Evolutionary conservation across 2,797 vertebrate species (phyloP).

Genomic region (Syngnathus acus): DNA sequence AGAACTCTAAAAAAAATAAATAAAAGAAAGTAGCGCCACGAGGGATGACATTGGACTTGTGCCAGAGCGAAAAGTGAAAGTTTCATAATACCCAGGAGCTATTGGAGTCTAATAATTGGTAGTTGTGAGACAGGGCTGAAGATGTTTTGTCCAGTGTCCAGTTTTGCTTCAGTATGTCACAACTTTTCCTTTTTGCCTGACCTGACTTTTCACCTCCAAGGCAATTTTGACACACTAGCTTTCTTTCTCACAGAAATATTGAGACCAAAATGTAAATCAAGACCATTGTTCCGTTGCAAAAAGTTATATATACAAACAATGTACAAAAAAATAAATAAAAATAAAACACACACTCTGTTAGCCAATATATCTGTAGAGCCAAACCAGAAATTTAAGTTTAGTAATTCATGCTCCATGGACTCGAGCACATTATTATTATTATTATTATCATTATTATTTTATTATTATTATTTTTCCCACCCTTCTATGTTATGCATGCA

Average conservation of each 20-base stretch:
- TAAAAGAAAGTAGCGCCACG: conserved; percentile 7
- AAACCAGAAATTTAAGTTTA: conserved; percentile 27
- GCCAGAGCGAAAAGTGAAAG: conserved; percentile 25
- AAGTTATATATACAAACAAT: background rate
- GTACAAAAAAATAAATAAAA: no score
- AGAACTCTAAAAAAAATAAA: conserved; percentile 33
- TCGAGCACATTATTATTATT: no score
- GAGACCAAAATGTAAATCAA: background rate
- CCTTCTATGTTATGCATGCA: no score
- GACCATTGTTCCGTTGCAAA: background rate
- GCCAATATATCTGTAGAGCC: conserved; percentile 6
- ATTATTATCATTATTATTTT: conserved; percentile 5
- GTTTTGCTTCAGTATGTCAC: conserved; percentile 26
- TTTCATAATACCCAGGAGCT: conserved; percentile 14
- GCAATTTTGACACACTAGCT: conserved; percentile 7
- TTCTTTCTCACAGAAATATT: background rate
- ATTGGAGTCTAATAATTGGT: conserved; percentile 38
- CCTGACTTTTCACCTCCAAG: conserved; percentile 1
- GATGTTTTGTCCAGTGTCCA: conserved; percentile 29
- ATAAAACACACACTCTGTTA: no score
- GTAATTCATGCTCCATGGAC: conserved; percentile 15
- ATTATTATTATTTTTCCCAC: conserved; percentile 10
- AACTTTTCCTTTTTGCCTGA: conserved; percentile 4
- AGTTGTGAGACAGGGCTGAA: conserved; percentile 26
- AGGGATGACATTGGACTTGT: conserved; percentile 24